These are phyloP conservation scores for Sebastes glaucus DNA, from an alignment of 2,797 vertebrate species.

Conservation along the genomic window DNA sequence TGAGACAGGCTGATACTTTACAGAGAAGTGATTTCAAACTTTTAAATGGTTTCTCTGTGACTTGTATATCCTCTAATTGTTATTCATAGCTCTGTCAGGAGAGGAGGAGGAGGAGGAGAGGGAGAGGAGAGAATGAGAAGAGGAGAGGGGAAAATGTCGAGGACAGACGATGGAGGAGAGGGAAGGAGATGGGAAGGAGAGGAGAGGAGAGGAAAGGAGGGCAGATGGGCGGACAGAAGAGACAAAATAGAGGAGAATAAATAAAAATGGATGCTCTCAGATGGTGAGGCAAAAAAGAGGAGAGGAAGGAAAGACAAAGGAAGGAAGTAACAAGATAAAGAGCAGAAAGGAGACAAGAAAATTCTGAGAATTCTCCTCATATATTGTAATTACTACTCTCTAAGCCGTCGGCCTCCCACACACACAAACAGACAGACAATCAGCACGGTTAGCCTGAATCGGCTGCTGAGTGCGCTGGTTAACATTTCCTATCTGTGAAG, in stretches of 20 bases:
- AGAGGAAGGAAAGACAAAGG: not conserved
- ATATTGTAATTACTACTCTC: not conserved
- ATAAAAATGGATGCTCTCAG: constrained; percentile 25
- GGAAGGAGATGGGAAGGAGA: constrained; percentile 2
- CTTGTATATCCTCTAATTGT: constrained; percentile 81
- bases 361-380: not conserved
- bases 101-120: constrained; percentile 39
- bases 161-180: constrained; percentile 22
- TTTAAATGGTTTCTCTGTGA: constrained; percentile 77
- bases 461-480: not conserved
- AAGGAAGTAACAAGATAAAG: not conserved
- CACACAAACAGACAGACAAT: not conserved
- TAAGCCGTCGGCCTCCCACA: not conserved
- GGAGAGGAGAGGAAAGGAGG: constrained; percentile 18
- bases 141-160: constrained; percentile 32
- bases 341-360: not conserved
- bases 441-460: not conserved
- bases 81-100: constrained; percentile 78
- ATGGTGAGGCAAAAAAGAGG: not conserved
- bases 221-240: constrained; percentile 22
- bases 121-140: constrained; percentile 33
- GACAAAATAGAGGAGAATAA: constrained; percentile 30
- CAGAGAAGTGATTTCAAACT: constrained; percentile 76
- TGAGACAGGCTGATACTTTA: constrained; percentile 65
- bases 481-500: not conserved